Evolutionary conservation across 1,140 invertebrate species (phyloP), one percentile per base, ranked within the genome.

Genomic region (Drosophila mojavensis): DNA sequence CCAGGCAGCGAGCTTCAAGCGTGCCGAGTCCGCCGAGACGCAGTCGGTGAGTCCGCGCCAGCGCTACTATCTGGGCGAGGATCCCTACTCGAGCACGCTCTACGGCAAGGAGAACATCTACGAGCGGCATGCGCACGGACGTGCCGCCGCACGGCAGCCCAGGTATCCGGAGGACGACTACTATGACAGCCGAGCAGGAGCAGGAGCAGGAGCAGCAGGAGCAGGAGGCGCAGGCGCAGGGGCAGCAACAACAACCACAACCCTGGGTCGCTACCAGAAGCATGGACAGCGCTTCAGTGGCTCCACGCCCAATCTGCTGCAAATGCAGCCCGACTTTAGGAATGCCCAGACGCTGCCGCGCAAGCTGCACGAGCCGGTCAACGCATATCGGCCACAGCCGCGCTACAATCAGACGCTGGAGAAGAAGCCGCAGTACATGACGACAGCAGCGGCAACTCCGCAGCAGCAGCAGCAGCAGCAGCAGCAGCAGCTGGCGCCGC

Each of bases 61-160:
- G 81, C 94, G 95, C 62, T 97, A 96, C 92, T 97, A 97, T 89
- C 93, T 97, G 41, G 96, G 96, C 10, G 96, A 97, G 92, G 96
- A 97, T 93, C 96, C 96, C 4, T 97, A 96, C 90, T 95, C 94
- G 30, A 96, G 96, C 62, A 96, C 95, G 85, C 96, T 96, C 78
- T 96, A 96, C 89, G 96, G 96, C 36, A 94, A 95, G 65, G 96
- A 97, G 91, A 96, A 96, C 79, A 96, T 96, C 79, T 96, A 97
- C 92, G 94, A 95, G 50, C 75, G 83, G 7, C 63, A 71, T 39
- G 43, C 43, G 47, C 47, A 48, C n/a, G 43, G 43, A 9, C n/a
- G 43, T 4, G 17, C 43, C n/a, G 43, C 43, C 6, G 15, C 5
- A 0, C 15, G n/a, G 43, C n/a, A 15, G 39, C 77, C 59, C 1